Conservation (phyloP, 1,140 invertebrate genomes). For the Papilio xuthus region DNA sequence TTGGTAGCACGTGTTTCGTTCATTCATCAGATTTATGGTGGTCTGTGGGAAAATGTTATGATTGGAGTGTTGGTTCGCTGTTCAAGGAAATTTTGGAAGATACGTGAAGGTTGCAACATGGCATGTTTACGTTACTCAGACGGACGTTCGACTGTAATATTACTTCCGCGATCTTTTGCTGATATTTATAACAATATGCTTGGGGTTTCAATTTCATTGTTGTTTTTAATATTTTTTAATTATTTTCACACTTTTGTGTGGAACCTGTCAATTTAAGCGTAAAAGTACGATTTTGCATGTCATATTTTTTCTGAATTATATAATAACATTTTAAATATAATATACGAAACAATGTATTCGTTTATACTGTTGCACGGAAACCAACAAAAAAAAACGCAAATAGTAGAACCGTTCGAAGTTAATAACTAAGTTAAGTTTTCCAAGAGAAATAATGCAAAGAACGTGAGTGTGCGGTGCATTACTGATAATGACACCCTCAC, state of each 20-base stretch:
- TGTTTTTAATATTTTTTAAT: background rate
- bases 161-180: conserved; percentile 10
- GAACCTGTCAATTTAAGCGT: background rate
- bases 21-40: conserved; percentile 81
- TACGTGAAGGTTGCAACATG: conserved; percentile 40
- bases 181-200: background rate
- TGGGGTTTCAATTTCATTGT: background rate
- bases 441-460: conserved; percentile 6
- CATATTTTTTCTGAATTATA: background rate
- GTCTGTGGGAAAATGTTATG: conserved; percentile 78
- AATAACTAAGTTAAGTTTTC: background rate
- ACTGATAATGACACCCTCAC: conserved; percentile 60
- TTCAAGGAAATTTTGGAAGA: conserved; percentile 39
- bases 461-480: conserved; percentile 50
- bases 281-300: background rate
- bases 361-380: background rate
- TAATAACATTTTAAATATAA: background rate
- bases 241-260: background rate
- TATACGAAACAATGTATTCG: background rate
- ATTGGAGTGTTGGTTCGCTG: conserved; percentile 50
- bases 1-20: conserved; percentile 80
- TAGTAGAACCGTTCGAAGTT: background rate
- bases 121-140: conserved; percentile 41
- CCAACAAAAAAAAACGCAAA: background rate
- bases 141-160: background rate